These are phyloP conservation scores for Drosophila tripunctata DNA, from an alignment of 2,888 invertebrate species.

Conservation along the genomic window DNA sequence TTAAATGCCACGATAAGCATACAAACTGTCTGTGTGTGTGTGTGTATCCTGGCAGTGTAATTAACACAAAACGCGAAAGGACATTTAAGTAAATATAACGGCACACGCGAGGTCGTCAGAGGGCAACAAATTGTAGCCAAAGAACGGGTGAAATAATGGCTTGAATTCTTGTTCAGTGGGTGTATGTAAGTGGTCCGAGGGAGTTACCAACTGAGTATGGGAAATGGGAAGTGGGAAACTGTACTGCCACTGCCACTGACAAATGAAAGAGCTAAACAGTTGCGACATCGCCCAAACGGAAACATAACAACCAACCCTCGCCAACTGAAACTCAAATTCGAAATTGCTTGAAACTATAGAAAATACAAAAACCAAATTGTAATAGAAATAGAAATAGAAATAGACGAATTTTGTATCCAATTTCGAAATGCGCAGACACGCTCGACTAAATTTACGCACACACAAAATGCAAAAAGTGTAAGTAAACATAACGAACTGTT, in stretches of 20 bases:
- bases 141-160: constrained; percentile 52
- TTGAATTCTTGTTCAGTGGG: constrained; percentile 13
- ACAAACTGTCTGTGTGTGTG: constrained; percentile 4
- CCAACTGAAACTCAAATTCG: constrained; percentile 52
- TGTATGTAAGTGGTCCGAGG: constrained; percentile 6
- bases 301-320: constrained; percentile 51
- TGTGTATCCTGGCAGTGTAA: constrained; percentile 49
- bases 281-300: constrained; percentile 45
- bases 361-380: constrained; percentile 8
- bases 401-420: constrained; percentile 68
- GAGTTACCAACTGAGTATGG: neutral
- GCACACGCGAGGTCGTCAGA: constrained; percentile 57
- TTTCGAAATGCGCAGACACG: constrained; percentile 73
- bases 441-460: constrained; percentile 60
- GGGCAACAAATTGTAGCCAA: constrained; percentile 29
- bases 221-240: constrained; percentile 6
- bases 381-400: constrained; percentile 20
- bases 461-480: constrained; percentile 1
- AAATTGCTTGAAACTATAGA: constrained; percentile 47
- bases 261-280: constrained; percentile 61
- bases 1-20: constrained; percentile 62
- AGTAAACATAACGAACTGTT: neutral
- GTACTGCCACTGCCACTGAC: constrained; percentile 27
- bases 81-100: constrained; percentile 66
- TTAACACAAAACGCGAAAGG: constrained; percentile 71